phyloP scores from a whole-genome alignment of 2,888 invertebrate genomes.

The Ectropis crepuscularia region DNA sequence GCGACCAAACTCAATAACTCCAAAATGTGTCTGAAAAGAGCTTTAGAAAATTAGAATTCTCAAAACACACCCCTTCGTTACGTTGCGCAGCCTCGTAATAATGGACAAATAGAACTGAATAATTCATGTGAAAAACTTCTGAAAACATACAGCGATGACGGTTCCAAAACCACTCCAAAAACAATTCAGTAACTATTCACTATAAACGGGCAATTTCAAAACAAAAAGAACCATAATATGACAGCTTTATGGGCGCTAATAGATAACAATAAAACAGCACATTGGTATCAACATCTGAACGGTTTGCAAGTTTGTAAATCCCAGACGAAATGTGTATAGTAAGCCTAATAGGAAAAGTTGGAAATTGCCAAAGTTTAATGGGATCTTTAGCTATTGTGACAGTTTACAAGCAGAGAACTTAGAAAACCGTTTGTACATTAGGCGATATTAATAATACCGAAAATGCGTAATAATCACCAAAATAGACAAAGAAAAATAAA shows the following conservation, averaged over 20 bases:
- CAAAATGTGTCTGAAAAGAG: too few species aligned
- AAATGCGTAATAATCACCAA: too few species aligned
- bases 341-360: slow-evolving; percentile 77
- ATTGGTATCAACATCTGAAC: slow-evolving; percentile 36
- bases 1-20: too few species aligned
- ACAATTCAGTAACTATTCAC: neutral
- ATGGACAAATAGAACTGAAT: neutral
- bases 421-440: slow-evolving; percentile 24
- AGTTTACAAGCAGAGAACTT: slow-evolving; percentile 69
- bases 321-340: slow-evolving; percentile 59
- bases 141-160: neutral
- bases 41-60: too few species aligned
- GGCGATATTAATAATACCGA: neutral
- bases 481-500: too few species aligned
- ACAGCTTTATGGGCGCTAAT: slow-evolving; percentile 22
- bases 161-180: neutral
- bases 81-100: neutral
- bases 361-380: slow-evolving; percentile 78
- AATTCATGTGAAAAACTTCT: neutral
- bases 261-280: slow-evolving; percentile 40
- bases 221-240: slow-evolving; percentile 8
- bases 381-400: slow-evolving; percentile 78
- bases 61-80: neutral
- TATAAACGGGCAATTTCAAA: slow-evolving; percentile 4
- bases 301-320: slow-evolving; percentile 47